Percentiles rank a stretch among this genome's conserved stretches.
These are phyloP conservation scores for Ectemnius continuus DNA, from an alignment of 2,888 invertebrate species.

Conservation along the genomic window DNA sequence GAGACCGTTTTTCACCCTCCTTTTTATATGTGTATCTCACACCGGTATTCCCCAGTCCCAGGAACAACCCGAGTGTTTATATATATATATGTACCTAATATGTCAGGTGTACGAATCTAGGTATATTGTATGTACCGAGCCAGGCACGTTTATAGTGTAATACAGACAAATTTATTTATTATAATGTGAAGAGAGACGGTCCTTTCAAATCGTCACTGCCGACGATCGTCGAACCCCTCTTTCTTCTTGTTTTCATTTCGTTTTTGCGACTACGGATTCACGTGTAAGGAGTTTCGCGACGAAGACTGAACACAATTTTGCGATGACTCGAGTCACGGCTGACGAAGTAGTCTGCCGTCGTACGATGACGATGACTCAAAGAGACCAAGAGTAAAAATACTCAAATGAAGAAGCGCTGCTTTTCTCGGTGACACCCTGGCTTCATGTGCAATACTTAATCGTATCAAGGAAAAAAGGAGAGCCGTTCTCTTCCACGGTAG, in stretches of 20 bases:
- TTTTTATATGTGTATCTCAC: constrained; percentile 30
- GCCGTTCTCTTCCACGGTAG: background rate
- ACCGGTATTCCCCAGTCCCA: constrained; percentile 50
- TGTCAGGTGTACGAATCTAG: constrained; percentile 60
- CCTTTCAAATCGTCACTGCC: constrained; percentile 48
- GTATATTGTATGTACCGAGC: constrained; percentile 63
- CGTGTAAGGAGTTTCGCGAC: constrained; percentile 30
- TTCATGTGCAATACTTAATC: constrained; percentile 34
- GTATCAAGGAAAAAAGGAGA: constrained; percentile 10
- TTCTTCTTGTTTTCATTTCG: constrained; percentile 12
- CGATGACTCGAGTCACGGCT: constrained; percentile 37
- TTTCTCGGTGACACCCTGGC: constrained; percentile 25
- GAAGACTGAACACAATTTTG: constrained; percentile 56
- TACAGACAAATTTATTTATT: constrained; percentile 67
- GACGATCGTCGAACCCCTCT: constrained; percentile 38
- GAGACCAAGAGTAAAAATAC: constrained; percentile 41
- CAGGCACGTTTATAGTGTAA: constrained; percentile 66
- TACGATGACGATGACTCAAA: constrained; percentile 52
- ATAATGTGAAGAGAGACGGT: constrained; percentile 51
- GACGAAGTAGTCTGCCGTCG: constrained; percentile 36
- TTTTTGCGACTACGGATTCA: background rate
- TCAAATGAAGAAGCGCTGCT: constrained; percentile 15
- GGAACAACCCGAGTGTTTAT: constrained; percentile 62
- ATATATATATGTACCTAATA: constrained; percentile 65
- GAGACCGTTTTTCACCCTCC: constrained; percentile 22